Percentiles rank a stretch among this genome's conserved stretches.
phyloP scores from a whole-genome alignment of 2,797 vertebrate genomes.

The Anas bahamensis region DNA sequence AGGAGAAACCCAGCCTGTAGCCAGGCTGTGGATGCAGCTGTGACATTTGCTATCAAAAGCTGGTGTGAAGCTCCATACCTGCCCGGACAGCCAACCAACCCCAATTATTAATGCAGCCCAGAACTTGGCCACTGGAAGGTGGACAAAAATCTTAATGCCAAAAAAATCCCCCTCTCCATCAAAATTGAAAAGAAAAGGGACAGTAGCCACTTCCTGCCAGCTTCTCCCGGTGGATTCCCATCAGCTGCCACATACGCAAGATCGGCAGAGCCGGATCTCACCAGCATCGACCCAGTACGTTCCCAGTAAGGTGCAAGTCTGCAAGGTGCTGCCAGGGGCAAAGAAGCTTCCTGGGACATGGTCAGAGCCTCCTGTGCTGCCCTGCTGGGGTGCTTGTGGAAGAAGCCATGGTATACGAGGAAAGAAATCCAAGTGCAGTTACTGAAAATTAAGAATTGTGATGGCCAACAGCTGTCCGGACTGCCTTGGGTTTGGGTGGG shows the following conservation, averaged over 20 bases:
- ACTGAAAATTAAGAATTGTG: neutral
- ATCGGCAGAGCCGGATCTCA: neutral
- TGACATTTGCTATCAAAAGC: neutral
- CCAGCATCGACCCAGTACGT: neutral
- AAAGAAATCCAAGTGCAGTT: neutral
- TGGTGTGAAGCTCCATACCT: neutral
- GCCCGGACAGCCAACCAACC: neutral
- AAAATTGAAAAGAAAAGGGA: constrained; percentile 46
- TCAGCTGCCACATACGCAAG: neutral
- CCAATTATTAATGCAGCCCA: constrained; percentile 39
- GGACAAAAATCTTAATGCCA: constrained; percentile 50
- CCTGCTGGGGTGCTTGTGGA: neutral
- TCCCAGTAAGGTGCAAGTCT: constrained; percentile 44
- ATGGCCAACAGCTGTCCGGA: neutral
- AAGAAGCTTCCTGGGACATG: neutral
- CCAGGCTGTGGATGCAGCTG: neutral
- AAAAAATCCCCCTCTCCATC: constrained; percentile 27
- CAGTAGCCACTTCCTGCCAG: constrained; percentile 36
- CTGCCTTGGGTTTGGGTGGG: neutral
- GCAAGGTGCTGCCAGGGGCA: constrained; percentile 32
- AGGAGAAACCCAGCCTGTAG: neutral
- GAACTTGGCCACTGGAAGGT: constrained; percentile 50
- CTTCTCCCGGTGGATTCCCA: constrained; percentile 1
- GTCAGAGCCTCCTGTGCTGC: neutral
- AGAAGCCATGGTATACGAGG: neutral